Conservation (phyloP, 2,113 vertebrate species). For the Crocuta crocuta region DNA sequence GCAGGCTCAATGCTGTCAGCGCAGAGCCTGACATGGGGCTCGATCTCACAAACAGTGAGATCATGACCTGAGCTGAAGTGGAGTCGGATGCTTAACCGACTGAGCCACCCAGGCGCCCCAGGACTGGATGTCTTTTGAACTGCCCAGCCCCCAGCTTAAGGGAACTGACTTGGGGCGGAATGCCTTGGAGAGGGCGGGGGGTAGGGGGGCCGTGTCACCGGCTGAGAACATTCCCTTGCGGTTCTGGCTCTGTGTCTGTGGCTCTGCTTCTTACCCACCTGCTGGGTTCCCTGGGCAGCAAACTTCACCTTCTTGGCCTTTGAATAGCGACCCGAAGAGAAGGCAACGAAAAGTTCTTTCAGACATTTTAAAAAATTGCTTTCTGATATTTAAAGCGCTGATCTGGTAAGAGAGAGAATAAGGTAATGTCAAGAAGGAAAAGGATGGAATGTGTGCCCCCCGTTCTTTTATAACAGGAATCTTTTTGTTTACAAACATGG, state of each 20-base stretch:
- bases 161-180: neutral
- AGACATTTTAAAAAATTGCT: neutral
- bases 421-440: neutral
- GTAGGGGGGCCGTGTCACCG: fast-evolving
- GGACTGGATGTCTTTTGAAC: neutral
- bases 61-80: too few species aligned
- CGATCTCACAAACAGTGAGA: too few species aligned
- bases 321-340: neutral
- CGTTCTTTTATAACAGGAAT: neutral
- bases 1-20: too few species aligned
- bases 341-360: neutral
- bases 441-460: neutral
- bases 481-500: neutral
- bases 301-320: neutral
- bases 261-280: too few species aligned
- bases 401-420: neutral
- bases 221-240: neutral
- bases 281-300: fast-evolving
- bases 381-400: neutral
- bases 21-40: too few species aligned
- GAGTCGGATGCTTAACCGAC: too few species aligned
- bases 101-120: too few species aligned
- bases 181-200: neutral
- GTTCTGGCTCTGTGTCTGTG: neutral
- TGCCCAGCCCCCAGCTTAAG: neutral